phyloP scores from a whole-genome alignment of 2,113 vertebrate species.

The Phaetusa simplex region DNA sequence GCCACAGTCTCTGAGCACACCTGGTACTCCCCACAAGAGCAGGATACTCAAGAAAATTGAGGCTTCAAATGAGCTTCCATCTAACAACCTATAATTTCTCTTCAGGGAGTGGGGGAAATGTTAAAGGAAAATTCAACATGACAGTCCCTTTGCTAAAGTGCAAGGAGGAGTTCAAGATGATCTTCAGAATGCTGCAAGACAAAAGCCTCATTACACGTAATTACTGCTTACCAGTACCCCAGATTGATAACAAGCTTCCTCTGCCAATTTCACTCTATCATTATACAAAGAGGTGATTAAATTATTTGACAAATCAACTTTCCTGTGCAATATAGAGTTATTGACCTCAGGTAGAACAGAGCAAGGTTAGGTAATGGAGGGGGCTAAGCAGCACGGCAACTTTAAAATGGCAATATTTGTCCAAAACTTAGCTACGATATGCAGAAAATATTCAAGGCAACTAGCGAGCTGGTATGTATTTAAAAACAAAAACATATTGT shows the following conservation, averaged over 20 bases:
- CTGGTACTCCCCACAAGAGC: slow-evolving; percentile 82
- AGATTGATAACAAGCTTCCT: slow-evolving; percentile 77
- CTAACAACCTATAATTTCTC: slow-evolving; percentile 89
- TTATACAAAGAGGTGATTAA: slow-evolving; percentile 81
- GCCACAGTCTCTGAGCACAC: slow-evolving; percentile 74
- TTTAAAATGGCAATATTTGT: slow-evolving; percentile 2
- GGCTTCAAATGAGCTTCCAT: slow-evolving; percentile 92
- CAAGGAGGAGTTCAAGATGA: slow-evolving; percentile 88
- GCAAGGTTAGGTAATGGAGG: not conserved
- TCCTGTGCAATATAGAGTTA: slow-evolving; percentile 60
- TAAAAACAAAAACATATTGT: slow-evolving; percentile 12
- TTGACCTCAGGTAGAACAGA: slow-evolving; percentile 63
- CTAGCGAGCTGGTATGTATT: not conserved
- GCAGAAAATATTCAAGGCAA: not conserved
- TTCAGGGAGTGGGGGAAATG: slow-evolving; percentile 80
- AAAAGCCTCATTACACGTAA: slow-evolving; percentile 96
- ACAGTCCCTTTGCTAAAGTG: slow-evolving; percentile 82
- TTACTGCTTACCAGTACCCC: slow-evolving; percentile 86
- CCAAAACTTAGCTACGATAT: not conserved
- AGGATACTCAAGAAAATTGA: slow-evolving; percentile 86
- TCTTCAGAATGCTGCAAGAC: slow-evolving; percentile 89
- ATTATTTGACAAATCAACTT: slow-evolving; percentile 79
- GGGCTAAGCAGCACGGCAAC: slow-evolving; percentile 16
- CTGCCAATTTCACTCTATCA: slow-evolving; percentile 83
- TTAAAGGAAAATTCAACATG: slow-evolving; percentile 80